These are phyloP conservation scores for Sturmia bella DNA, from an alignment of 2,888 invertebrate genomes.

Conservation along the genomic window DNA sequence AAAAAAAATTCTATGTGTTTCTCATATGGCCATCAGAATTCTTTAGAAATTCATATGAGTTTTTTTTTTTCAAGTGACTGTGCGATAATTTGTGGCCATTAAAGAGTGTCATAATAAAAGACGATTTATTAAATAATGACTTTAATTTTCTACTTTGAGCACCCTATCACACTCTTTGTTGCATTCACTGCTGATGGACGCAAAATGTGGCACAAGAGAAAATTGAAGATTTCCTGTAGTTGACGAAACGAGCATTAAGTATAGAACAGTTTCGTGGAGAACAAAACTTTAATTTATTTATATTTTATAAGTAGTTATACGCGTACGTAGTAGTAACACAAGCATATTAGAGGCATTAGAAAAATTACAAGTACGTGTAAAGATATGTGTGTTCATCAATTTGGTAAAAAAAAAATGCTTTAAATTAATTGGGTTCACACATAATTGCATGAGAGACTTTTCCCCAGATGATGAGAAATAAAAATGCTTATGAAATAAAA, in stretches of 20 bases:
- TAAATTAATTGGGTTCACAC: too few species aligned
- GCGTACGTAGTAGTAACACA: too few species aligned
- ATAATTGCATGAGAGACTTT: too few species aligned
- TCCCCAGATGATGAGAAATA: too few species aligned
- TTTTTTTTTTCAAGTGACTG: slow-evolving; percentile 4
- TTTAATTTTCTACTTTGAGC: slow-evolving; percentile 52
- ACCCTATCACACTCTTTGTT: slow-evolving; percentile 44
- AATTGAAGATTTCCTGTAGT: slow-evolving; percentile 61
- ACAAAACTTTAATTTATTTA: slow-evolving; percentile 20
- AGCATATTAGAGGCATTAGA: too few species aligned
- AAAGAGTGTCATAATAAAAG: slow-evolving; percentile 35
- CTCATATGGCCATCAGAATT: slow-evolving; percentile 36
- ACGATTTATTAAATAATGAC: slow-evolving; percentile 60
- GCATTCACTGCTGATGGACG: slow-evolving; percentile 11
- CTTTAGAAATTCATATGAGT: slow-evolving; percentile 21
- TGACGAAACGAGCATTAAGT: slow-evolving; percentile 4
- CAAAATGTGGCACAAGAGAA: slow-evolving; percentile 46
- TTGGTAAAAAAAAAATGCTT: too few species aligned
- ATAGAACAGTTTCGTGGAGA: slow-evolving; percentile 28
- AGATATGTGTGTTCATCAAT: too few species aligned
- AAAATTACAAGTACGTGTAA: too few species aligned
- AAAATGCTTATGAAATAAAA: too few species aligned
- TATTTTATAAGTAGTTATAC: not conserved
- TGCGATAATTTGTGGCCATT: slow-evolving; percentile 43
- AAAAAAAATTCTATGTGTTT: not conserved